Conservation (phyloP, 2,888 invertebrate genomes). For the Biston stratarius region DNA sequence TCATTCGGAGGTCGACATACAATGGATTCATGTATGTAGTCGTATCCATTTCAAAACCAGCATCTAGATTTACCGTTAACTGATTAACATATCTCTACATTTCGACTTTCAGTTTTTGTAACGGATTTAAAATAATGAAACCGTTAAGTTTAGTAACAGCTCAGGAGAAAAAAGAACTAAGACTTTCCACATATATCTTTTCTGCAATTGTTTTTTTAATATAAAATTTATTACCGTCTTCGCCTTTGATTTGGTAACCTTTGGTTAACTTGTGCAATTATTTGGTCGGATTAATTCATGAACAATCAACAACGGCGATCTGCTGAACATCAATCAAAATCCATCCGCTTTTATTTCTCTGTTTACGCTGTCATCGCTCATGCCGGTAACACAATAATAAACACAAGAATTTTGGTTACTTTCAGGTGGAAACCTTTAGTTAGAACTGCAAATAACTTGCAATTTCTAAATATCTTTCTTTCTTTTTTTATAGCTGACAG, state of each 20-base stretch:
- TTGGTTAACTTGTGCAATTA: conserved; percentile 11
- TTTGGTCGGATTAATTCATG: conserved; percentile 31
- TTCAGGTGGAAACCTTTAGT: conserved; percentile 5
- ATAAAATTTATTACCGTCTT: no score
- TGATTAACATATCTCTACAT: conserved; percentile 39
- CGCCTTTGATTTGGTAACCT: not conserved
- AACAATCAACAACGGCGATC: conserved; percentile 31
- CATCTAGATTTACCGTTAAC: conserved; percentile 40
- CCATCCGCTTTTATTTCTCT: conserved; percentile 28
- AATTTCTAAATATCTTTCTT: no score
- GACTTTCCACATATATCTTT: conserved; percentile 18
- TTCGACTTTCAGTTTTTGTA: conserved; percentile 36
- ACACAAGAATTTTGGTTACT: conserved; percentile 27
- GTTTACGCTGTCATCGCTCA: conserved; percentile 30
- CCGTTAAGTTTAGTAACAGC: conserved; percentile 6
- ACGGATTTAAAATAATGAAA: conserved; percentile 28
- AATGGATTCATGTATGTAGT: conserved; percentile 35
- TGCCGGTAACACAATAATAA: conserved; percentile 27
- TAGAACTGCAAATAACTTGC: not conserved
- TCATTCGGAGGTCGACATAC: conserved; percentile 37
- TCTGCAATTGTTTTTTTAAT: conserved; percentile 3
- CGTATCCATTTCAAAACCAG: conserved; percentile 41
- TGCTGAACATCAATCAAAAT: conserved; percentile 35
- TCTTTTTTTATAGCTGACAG: not conserved
- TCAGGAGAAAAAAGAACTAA: not conserved